Percentiles rank a stretch among this genome's conserved stretches.
phyloP scores from a whole-genome alignment of 2,797 vertebrate species.

The Silurus lanzhouensis region DNA sequence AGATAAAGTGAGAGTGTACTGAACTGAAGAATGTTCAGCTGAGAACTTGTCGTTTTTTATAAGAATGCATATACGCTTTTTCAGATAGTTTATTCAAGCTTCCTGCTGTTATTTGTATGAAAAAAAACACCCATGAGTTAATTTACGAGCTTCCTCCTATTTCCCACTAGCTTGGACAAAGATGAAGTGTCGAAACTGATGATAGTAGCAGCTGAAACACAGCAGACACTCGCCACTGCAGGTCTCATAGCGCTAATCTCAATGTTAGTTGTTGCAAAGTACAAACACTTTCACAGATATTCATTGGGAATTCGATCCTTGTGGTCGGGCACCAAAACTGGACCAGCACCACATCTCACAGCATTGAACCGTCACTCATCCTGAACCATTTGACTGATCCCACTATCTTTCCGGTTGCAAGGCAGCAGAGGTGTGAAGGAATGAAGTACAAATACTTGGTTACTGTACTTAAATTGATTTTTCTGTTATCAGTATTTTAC shows the following conservation, averaged over 20 bases:
- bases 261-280: background rate
- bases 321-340: too few species aligned
- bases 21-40: conserved; percentile 25
- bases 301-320: background rate
- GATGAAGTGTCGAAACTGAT: background rate
- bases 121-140: background rate
- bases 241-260: background rate
- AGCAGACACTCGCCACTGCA: background rate
- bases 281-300: background rate
- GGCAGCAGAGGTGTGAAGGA: too few species aligned
- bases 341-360: too few species aligned
- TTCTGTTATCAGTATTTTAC: too few species aligned
- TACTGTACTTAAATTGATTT: too few species aligned
- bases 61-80: background rate
- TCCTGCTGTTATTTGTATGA: conserved; percentile 9
- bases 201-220: background rate
- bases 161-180: background rate
- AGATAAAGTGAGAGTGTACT: conserved; percentile 1
- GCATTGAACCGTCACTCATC: too few species aligned
- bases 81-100: background rate
- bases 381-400: too few species aligned
- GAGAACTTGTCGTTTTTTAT: background rate
- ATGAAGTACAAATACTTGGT: too few species aligned
- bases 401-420: too few species aligned
- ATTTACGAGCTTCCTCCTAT: conserved; percentile 1